Base-by-base conservation (phyloP, 1,140 invertebrate genomes). In the Aricia agestis region DNA sequence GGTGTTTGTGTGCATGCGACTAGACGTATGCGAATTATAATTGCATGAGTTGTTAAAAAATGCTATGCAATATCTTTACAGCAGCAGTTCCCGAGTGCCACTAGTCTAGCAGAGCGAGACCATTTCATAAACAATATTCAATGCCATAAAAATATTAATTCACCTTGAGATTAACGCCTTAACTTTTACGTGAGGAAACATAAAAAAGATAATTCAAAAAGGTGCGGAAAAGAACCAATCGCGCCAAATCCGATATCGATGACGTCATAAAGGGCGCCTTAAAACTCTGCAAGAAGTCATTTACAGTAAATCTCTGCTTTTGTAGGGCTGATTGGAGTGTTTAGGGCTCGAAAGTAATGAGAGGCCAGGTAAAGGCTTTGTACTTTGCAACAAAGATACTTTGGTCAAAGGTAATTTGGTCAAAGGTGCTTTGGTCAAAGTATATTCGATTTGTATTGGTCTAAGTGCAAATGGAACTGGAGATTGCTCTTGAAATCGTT, bases 221-320 rank as follows among this genome's bases (percentile, higher is more conserved):
- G 45, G 61, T 45, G 31, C 18, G 61, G 42, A 45, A 45, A 25
- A 10, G 6, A 52, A 59, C 58, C 58, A 18, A 59, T 59, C 58
- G 10, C 52, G 52, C 6, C 7, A 59, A 59, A 59, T 59, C 58
- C 17, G 17, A 59, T 59, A 59, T 19, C 58, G 18, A 59, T 59
- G 58, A 59, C 58, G 17, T 59, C n/a, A 19, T 59, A 59, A 59
- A 59, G 58, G 57, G 57, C 13, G 58, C 58, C 18, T 1, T 59
- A 59, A 58, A 19, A 19, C 58, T 59, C 45, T 59, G 58, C n/a
- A 18, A 17, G 15, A 59, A 74, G 72, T 74, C 73, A 74, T 74
- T 76, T 74, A 70, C 75, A 74, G 70, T 76, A 74, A 76, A 76
- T 76, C 45, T 67, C 68, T 41, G 70, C 72, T 69, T 70, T 70